phyloP scores from a whole-genome alignment of 2,888 invertebrate species.

The Pimpla rufipes region DNA sequence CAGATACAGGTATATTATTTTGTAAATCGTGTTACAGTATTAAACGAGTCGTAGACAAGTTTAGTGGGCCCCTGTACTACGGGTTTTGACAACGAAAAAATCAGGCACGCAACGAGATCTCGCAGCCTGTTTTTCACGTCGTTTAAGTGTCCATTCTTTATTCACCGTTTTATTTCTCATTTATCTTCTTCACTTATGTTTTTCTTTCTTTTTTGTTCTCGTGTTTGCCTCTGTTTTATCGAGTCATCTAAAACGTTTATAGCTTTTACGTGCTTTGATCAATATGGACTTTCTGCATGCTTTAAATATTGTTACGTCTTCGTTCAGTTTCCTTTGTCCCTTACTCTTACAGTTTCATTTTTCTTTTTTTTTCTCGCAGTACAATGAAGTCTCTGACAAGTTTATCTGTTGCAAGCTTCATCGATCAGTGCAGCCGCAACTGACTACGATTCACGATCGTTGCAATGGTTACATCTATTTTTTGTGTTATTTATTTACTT shows the following conservation, averaged over 20 bases:
- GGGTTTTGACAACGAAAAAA: conserved; percentile 78
- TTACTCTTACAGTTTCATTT: neutral
- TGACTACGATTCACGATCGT: conserved; percentile 65
- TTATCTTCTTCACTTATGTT: conserved; percentile 64
- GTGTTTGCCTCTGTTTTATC: conserved; percentile 32
- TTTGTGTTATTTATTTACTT: conserved; percentile 57
- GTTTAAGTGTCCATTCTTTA: conserved; percentile 58
- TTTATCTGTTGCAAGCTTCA: conserved; percentile 62
- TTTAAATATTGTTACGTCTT: conserved; percentile 57
- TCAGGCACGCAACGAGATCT: conserved; percentile 62
- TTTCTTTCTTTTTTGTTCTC: conserved; percentile 62
- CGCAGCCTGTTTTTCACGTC: conserved; percentile 68
- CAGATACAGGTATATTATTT: conserved; percentile 70
- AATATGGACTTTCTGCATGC: conserved; percentile 59
- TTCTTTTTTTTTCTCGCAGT: conserved; percentile 43
- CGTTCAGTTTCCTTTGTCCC: conserved; percentile 46
- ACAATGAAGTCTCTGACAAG: conserved; percentile 55
- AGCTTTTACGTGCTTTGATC: conserved; percentile 62
- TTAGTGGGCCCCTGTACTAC: conserved; percentile 81
- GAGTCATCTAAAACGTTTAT: conserved; percentile 62
- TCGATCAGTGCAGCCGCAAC: conserved; percentile 78
- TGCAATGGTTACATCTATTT: conserved; percentile 32
- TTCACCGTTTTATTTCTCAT: conserved; percentile 51
- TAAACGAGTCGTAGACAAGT: conserved; percentile 76
- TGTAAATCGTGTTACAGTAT: conserved; percentile 61